These are phyloP conservation scores for Hyles euphorbiae DNA, from an alignment of 1,140 invertebrate genomes.

Conservation along the genomic window DNA sequence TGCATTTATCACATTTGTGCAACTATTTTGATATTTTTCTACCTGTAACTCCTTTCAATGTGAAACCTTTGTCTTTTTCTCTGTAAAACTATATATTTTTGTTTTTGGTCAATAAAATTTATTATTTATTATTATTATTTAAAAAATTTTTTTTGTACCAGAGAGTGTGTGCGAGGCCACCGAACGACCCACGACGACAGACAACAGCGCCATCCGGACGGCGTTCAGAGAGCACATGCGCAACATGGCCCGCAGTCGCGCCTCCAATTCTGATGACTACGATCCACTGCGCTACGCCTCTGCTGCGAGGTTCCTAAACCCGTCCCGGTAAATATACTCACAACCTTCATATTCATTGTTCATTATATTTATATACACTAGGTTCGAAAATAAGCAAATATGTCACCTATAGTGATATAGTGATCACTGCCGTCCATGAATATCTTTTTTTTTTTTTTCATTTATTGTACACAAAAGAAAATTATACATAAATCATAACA, in stretches of 20 bases:
- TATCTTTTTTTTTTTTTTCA: too few relatives aligned
- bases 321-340: background rate
- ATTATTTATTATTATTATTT: background rate
- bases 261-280: conserved; percentile 36
- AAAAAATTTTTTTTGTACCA: conserved; percentile 10
- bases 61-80: too few relatives aligned
- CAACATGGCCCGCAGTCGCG: conserved; percentile 22
- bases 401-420: too few relatives aligned
- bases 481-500: too few relatives aligned
- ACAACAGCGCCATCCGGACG: conserved; percentile 21
- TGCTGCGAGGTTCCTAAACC: conserved; percentile 22
- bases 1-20: too few relatives aligned
- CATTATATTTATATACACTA: background rate
- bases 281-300: conserved; percentile 29
- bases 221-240: conserved; percentile 45
- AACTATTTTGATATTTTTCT: too few relatives aligned
- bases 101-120: too few relatives aligned
- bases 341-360: background rate
- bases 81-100: too few relatives aligned
- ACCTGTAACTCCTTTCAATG: too few relatives aligned
- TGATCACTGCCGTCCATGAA: too few relatives aligned
- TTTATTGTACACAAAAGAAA: too few relatives aligned
- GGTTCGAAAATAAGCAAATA: too few relatives aligned
- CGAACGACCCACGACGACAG: conserved; percentile 11
- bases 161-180: conserved; percentile 29